These are phyloP conservation scores for Aphaenogaster rudis DNA, from an alignment of 1,140 invertebrate species.

Conservation along the genomic window DNA sequence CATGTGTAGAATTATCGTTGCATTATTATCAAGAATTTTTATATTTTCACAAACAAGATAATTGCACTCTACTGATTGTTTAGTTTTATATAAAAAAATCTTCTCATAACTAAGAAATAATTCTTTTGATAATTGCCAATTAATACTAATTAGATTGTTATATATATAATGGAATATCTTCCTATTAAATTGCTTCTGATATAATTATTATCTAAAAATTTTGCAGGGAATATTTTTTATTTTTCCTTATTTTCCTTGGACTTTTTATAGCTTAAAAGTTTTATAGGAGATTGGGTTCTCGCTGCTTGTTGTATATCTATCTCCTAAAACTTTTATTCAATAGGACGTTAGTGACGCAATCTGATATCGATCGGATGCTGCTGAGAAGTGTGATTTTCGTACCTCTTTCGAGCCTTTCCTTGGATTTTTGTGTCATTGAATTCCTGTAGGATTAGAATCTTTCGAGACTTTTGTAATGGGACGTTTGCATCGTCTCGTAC, in stretches of 20 bases:
- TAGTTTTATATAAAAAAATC: neutral
- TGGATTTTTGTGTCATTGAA: neutral
- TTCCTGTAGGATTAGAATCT: slow-evolving; percentile 11
- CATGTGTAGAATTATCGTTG: neutral
- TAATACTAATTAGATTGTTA: too few species aligned
- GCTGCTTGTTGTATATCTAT: neutral
- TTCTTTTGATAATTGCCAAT: neutral
- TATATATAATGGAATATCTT: neutral
- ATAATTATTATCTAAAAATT: neutral
- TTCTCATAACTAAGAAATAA: neutral
- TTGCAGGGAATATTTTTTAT: neutral
- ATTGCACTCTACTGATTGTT: neutral
- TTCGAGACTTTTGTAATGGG: slow-evolving; percentile 20
- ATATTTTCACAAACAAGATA: neutral
- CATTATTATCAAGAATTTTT: neutral
- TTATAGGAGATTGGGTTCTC: neutral
- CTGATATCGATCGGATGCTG: neutral
- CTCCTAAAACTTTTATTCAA: slow-evolving; percentile 21
- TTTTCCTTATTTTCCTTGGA: neutral
- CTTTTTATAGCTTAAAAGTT: neutral
- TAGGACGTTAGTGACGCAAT: slow-evolving; percentile 22
- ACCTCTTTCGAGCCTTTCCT: neutral
- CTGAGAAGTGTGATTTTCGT: neutral
- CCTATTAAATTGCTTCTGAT: neutral
- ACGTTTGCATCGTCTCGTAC: slow-evolving; percentile 28